These are phyloP conservation scores for Microcaecilia unicolor DNA, from an alignment of 2,797 vertebrate genomes.

Conservation along the genomic window DNA sequence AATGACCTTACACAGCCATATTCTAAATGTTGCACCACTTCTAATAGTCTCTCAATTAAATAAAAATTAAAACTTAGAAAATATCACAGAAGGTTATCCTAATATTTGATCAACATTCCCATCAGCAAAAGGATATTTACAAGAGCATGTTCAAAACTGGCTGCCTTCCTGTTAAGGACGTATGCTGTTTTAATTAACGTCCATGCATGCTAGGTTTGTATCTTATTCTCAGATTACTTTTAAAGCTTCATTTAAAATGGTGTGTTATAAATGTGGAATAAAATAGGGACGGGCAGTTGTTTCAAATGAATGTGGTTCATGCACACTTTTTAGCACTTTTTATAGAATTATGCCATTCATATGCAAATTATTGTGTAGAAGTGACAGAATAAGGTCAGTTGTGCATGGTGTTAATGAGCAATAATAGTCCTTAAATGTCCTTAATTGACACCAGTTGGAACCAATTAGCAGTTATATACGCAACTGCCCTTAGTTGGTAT, in stretches of 20 bases:
- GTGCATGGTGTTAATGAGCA: too few species aligned
- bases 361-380: too few species aligned
- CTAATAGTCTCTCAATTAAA: conserved; percentile 59
- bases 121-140: conserved; percentile 49
- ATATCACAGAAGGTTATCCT: conserved; percentile 62
- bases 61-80: conserved; percentile 63
- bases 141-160: conserved; percentile 24
- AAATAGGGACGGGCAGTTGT: too few species aligned
- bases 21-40: conserved; percentile 55
- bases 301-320: too few species aligned
- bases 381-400: too few species aligned
- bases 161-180: conserved; percentile 1
- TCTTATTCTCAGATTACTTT: neutral
- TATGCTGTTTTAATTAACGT: conserved; percentile 21
- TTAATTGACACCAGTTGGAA: too few species aligned
- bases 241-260: neutral
- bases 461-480: too few species aligned
- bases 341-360: too few species aligned
- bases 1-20: conserved; percentile 33
- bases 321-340: too few species aligned
- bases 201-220: neutral
- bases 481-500: too few species aligned
- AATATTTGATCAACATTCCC: conserved; percentile 54
- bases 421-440: too few species aligned
- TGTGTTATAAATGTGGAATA: too few species aligned